phyloP scores from a whole-genome alignment of 2,888 invertebrate genomes.

The Sesia bembeciformis region DNA sequence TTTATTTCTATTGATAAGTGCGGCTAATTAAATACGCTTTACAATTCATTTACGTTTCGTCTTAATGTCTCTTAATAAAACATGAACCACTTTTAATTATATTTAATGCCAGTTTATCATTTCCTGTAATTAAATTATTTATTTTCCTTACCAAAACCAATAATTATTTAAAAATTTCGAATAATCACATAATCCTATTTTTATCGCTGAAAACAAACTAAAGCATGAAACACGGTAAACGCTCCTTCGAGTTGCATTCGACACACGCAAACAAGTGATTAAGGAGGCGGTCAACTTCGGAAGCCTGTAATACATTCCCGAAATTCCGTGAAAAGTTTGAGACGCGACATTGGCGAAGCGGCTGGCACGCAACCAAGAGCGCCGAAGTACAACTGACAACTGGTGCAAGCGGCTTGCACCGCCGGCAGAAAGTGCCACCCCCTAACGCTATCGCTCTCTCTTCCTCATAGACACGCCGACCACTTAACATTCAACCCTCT shows the following conservation, averaged over 20 bases:
- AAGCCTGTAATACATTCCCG: constrained; percentile 42
- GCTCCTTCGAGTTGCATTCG: constrained; percentile 42
- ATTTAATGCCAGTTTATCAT: too few relatives aligned
- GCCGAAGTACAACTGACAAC: constrained; percentile 36
- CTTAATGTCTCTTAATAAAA: too few relatives aligned
- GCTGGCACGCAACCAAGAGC: constrained; percentile 30
- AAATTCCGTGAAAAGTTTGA: constrained; percentile 66
- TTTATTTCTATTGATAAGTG: too few relatives aligned
- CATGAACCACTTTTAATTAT: too few relatives aligned
- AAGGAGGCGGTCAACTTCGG: constrained; percentile 40
- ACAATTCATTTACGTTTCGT: too few relatives aligned
- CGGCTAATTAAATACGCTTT: too few relatives aligned
- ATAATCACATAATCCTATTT: not conserved
- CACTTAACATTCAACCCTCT: constrained; percentile 38
- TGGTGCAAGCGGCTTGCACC: constrained; percentile 45
- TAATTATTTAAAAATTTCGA: not conserved
- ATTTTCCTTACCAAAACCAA: too few relatives aligned
- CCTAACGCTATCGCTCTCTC: constrained; percentile 41
- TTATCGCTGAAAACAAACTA: constrained; percentile 13
- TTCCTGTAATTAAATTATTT: too few relatives aligned
- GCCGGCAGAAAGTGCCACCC: constrained; percentile 42
- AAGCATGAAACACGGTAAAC: constrained; percentile 40
- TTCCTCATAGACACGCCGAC: constrained; percentile 31
- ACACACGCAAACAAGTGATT: constrained; percentile 64
- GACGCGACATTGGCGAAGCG: constrained; percentile 18